Evolutionary conservation across 2,888 invertebrate species (phyloP), one percentile per base, ranked within the genome.

Genomic region (Papilio protenor): DNA sequence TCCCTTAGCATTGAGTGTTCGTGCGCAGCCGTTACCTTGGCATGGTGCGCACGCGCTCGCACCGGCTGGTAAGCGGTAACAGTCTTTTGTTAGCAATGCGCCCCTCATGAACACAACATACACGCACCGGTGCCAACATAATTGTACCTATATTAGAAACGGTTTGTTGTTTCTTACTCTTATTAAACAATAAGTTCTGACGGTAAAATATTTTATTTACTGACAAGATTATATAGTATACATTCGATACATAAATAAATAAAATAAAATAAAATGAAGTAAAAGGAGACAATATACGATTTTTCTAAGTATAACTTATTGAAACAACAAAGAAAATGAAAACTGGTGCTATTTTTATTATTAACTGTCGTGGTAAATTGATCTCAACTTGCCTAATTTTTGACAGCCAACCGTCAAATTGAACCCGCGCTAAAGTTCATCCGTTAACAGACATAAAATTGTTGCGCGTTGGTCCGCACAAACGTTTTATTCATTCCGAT

Each of bases 401-500:
- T n/a, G 10, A 47, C 79, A 70, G 66, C 75, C 74, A 49, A 52
- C 33, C 55, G 66, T 75, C 76, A 82, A 80, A 69, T 82, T 70
- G 81, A 79, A 80, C 80, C 33, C 66, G 69, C 23, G 73, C 61
- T 64, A 64, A 78, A 77, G 75, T 80, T 71, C 74, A 79, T 77
- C 79, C 75, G 76, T 23, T 69, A 73, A 74, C 78, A 77, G 78
- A 80, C 81, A 79, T 80, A 81, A 80, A 82, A 84, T 82, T 83
- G 80, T 66, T 55, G 73, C 49, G 66, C 70, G 64, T 21, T 69
- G 52, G 66, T 21, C 40, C 16, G 33, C 18, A 40, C 40, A 49
- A 47, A 14, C 70, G 47, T 70, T 47, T 70, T n/a, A 12, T 45
- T 69, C 18, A 45, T 45, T 66, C 6, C 16, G 45, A 21, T n/a